Evolutionary conservation across 2,888 invertebrate genomes (phyloP).

Genomic region (Torymus tubicola): DNA sequence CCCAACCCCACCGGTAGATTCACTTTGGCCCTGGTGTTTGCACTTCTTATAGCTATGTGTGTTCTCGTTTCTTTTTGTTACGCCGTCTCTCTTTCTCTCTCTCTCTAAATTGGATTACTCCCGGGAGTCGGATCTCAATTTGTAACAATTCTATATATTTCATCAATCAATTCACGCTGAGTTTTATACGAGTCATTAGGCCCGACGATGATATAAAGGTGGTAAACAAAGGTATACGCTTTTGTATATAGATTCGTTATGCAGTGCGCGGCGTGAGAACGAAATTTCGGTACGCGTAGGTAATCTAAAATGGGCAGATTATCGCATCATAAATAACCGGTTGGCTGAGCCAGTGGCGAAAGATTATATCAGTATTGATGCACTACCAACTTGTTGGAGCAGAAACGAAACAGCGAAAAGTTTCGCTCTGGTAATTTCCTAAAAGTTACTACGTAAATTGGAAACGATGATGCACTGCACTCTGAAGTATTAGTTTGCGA

Average conservation of each 20-base stretch:
- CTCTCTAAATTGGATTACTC: background rate
- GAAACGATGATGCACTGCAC: constrained; percentile 37
- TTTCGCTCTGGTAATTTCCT: constrained; percentile 30
- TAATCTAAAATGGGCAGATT: too few relatives aligned
- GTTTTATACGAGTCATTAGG: too few relatives aligned
- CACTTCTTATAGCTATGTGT: background rate
- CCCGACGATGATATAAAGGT: too few relatives aligned
- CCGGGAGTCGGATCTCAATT: background rate
- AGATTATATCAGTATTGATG: constrained; percentile 1
- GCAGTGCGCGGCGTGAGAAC: too few relatives aligned
- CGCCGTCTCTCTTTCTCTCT: too few relatives aligned
- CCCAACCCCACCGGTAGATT: background rate
- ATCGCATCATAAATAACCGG: too few relatives aligned
- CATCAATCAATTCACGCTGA: background rate
- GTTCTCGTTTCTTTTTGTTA: too few relatives aligned
- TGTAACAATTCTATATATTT: constrained; percentile 14
- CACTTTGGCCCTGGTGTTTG: constrained; percentile 22
- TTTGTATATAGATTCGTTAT: too few relatives aligned
- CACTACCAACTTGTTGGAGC: constrained; percentile 5
- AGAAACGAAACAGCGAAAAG: constrained; percentile 41
- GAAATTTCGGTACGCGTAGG: too few relatives aligned
- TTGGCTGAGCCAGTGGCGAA: too few relatives aligned
- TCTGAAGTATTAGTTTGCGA: constrained; percentile 22
- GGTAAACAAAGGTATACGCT: too few relatives aligned
- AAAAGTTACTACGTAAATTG: constrained; percentile 44